Conservation (phyloP, 2,888 invertebrate genomes). For the Eupithecia tripunctaria region DNA sequence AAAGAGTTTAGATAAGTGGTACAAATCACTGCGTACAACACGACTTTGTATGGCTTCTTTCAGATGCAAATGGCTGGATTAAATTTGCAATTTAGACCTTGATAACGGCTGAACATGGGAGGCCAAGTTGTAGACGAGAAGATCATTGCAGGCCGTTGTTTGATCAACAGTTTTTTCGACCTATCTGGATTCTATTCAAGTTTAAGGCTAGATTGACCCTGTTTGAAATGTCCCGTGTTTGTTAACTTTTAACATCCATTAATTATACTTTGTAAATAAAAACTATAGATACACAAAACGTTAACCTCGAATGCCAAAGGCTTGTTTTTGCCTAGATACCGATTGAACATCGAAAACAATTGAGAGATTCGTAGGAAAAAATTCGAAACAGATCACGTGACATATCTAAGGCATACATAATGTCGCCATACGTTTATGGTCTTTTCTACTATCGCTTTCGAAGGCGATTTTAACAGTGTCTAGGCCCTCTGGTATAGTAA, state of each 20-base stretch:
- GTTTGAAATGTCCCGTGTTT: background rate
- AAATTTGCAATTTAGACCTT: slow-evolving; percentile 82
- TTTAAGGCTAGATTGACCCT: background rate
- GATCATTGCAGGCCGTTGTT: background rate
- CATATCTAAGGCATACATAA: no score
- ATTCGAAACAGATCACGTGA: no score
- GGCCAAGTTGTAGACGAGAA: slow-evolving; percentile 49
- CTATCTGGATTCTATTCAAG: background rate
- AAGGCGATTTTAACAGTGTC: no score
- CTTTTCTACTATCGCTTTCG: no score
- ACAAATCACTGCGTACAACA: slow-evolving; percentile 80
- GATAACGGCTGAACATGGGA: slow-evolving; percentile 61
- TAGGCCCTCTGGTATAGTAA: background rate
- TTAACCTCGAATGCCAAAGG: no score
- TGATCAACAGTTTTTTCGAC: background rate
- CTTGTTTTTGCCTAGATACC: no score
- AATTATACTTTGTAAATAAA: background rate
- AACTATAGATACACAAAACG: background rate
- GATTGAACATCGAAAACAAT: no score
- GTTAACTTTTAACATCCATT: background rate
- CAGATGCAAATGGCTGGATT: slow-evolving; percentile 82
- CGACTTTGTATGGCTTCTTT: slow-evolving; percentile 75
- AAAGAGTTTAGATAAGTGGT: slow-evolving; percentile 73
- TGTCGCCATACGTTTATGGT: no score
- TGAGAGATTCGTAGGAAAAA: no score